Evolutionary conservation across 2,797 vertebrate genomes (phyloP), one percentile per base, ranked within the genome.

Genomic region (Pelochelys cantorii): DNA sequence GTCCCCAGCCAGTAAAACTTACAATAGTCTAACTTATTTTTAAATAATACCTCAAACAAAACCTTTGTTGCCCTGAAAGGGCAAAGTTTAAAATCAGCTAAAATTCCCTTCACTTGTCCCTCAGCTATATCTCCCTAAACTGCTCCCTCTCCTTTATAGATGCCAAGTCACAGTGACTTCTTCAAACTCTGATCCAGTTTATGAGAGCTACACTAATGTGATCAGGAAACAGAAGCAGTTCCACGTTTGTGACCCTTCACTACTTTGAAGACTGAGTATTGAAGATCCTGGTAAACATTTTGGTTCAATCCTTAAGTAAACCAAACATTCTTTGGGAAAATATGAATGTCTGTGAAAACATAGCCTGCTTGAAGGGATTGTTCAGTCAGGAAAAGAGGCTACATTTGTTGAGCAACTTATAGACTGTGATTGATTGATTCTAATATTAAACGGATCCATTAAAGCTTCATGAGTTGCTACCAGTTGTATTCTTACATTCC

Each of bases 391-490:
- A 79, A 59, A 88, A 60, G 5, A 77, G 82, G 0, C 6, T 60
- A 31, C 0, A 1, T 78, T 54, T 68, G 8, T n/a, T 84, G 18
- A 82, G 2, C 48, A 2, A 48, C 13, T 71, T 90, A 18, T 75
- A 95, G 83, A 77, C 20, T 83, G 1, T 25, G 7, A 1, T 27
- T 80, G 12, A 37, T 92, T 11, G 2, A 3, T 81, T 92, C 59
- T 79, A 56, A 48, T 85, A 74, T 56, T 74, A 91, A 90, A 79
- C 79, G 7, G 79, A 53, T 87, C 13, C 79, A 86, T 88, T 81
- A 83, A 81, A 93, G 59, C 77, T 91, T 89, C 22, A 54, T 12
- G 17, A 57, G 31, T 95, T 92, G 95, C 65, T 92, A 86, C 37
- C 12, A 86, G 17, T 75, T 78, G 4, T 89, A 31, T 84, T 79